Percentiles rank a stretch among this genome's conserved stretches.
These are phyloP conservation scores for Drosophila setosimentum DNA, from an alignment of 2,888 invertebrate species.

Conservation along the genomic window DNA sequence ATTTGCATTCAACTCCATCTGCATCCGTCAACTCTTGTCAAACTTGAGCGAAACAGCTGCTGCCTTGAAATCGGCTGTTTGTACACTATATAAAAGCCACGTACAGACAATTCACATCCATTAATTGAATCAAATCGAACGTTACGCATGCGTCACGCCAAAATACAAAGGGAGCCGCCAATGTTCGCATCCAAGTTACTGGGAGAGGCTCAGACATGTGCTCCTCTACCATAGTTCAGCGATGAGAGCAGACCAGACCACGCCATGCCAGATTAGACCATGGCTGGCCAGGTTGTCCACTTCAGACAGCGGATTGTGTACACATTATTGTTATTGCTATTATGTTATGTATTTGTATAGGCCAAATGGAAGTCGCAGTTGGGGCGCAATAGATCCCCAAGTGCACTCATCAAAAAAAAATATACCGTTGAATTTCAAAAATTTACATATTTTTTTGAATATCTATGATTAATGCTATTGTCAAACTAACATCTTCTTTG, in stretches of 20 bases:
- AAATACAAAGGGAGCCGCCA: constrained; percentile 76
- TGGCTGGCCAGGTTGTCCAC: constrained; percentile 30
- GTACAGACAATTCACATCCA: constrained; percentile 75
- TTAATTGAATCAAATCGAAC: constrained; percentile 82
- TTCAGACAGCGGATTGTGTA: constrained; percentile 52
- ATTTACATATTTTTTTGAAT: background rate
- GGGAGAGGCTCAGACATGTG: constrained; percentile 56
- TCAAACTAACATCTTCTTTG: background rate
- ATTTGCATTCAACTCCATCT: constrained; percentile 22
- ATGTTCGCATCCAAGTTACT: constrained; percentile 28
- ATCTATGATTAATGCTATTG: background rate
- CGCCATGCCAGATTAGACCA: background rate
- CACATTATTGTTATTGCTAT: constrained; percentile 77
- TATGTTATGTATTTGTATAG: constrained; percentile 73
- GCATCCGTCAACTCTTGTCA: constrained; percentile 11
- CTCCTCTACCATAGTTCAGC: constrained; percentile 20
- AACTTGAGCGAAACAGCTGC: constrained; percentile 12
- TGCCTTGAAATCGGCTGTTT: constrained; percentile 27
- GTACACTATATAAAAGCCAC: constrained; percentile 47
- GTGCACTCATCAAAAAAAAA: constrained; percentile 5
- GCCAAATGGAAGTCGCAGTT: constrained; percentile 71
- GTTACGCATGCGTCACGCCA: constrained; percentile 79
- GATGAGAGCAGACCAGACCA: constrained; percentile 12
- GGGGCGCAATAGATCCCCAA: constrained; percentile 44
- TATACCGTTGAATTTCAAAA: background rate